Evolutionary conservation across 2,888 invertebrate genomes (phyloP).

Genomic region (Dolomedes plantarius): DNA sequence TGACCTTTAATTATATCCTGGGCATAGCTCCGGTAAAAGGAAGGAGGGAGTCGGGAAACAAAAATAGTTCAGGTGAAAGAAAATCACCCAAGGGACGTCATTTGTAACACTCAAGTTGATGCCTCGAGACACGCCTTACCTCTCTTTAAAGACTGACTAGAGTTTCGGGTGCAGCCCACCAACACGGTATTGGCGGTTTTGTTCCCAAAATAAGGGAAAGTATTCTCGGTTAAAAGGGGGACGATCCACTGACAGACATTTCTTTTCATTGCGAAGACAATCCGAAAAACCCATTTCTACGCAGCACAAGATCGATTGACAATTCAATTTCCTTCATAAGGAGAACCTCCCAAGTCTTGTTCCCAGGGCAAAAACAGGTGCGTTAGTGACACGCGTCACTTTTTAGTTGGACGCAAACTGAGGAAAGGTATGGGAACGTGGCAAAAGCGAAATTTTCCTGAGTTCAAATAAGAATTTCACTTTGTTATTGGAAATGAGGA

Average conservation of each 20-base stretch:
- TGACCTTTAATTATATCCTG: background rate
- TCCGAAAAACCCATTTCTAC: background rate
- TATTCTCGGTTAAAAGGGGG: background rate
- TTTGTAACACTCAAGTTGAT: slow-evolving; percentile 1
- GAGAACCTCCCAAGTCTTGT: background rate
- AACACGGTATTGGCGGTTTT: slow-evolving; percentile 7
- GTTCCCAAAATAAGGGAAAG: background rate
- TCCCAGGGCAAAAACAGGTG: background rate
- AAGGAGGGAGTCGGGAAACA: background rate
- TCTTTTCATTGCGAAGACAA: background rate
- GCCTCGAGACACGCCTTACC: background rate
- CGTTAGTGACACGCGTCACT: background rate
- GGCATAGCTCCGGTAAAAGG: background rate
- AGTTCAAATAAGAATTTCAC: too few species aligned
- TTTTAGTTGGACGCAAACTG: background rate
- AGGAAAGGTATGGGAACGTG: too few species aligned
- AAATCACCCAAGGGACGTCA: background rate
- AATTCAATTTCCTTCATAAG: background rate
- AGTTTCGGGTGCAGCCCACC: background rate
- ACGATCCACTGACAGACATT: background rate
- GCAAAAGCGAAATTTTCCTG: too few species aligned
- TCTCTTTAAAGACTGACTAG: background rate
- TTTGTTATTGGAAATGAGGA: too few species aligned
- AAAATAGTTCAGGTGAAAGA: slow-evolving; percentile 5
- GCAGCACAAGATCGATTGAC: background rate